phyloP scores from a whole-genome alignment of 2,888 invertebrate genomes.

The Caradrina clavipalpis region DNA sequence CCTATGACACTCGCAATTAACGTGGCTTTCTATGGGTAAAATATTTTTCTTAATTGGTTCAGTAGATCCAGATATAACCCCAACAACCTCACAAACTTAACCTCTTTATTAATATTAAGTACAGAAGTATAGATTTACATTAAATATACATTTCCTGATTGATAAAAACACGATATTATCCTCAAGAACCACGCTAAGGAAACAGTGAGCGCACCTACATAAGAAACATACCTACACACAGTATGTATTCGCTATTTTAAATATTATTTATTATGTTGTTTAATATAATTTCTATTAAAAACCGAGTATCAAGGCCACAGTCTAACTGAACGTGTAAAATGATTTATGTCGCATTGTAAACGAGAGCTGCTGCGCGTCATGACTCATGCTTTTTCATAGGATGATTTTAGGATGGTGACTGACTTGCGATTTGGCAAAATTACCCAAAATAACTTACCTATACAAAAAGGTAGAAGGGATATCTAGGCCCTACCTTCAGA shows the following conservation, averaged over 20 bases:
- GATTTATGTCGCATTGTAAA: constrained; percentile 59
- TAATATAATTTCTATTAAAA: constrained; percentile 60
- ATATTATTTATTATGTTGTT: constrained; percentile 50
- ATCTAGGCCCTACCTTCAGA: no score
- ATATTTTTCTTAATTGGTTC: no score
- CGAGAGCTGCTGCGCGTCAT: constrained; percentile 14
- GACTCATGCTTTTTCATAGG: constrained; percentile 25
- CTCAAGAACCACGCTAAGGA: constrained; percentile 7
- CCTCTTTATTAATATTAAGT: no score
- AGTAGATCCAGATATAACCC: no score
- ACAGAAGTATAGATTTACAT: constrained; percentile 22
- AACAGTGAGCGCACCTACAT: constrained; percentile 20
- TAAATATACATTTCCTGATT: constrained; percentile 5
- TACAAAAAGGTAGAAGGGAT: no score
- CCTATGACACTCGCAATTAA: no score
- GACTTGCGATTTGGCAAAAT: not conserved
- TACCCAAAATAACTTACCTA: no score
- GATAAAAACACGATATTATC: constrained; percentile 21
- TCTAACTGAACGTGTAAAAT: constrained; percentile 39
- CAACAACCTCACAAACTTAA: no score
- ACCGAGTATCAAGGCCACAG: constrained; percentile 45
- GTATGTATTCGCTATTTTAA: constrained; percentile 26
- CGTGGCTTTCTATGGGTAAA: no score
- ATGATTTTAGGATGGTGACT: not conserved
- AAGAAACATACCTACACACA: not conserved